Conservation (phyloP, 2,113 vertebrate genomes). For the Parus major region DNA sequence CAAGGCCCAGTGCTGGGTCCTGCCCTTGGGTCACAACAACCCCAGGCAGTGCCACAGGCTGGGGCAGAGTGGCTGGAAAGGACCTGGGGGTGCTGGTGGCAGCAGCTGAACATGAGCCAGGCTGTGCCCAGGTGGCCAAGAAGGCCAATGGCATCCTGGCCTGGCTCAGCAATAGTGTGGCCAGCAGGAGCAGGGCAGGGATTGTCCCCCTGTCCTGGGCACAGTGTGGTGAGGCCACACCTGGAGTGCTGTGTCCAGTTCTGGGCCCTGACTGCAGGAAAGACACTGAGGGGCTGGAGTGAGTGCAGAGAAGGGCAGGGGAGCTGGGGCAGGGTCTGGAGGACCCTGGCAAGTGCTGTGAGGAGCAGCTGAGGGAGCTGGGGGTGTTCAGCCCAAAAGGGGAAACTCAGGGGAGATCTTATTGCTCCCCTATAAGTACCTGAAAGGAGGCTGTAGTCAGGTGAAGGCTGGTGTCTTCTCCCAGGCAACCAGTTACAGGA, state of each 20-base stretch:
- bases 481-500: not conserved
- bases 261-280: not conserved
- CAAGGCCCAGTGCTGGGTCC: fast-evolving
- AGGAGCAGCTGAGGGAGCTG: not conserved
- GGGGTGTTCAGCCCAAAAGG: not conserved
- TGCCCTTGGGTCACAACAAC: not conserved
- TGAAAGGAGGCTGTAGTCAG: not conserved
- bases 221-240: not conserved
- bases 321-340: not conserved
- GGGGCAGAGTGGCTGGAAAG: not conserved
- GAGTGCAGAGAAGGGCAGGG: not conserved
- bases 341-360: not conserved
- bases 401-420: not conserved
- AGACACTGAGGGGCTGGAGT: not conserved
- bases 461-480: not conserved
- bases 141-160: not conserved
- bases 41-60: not conserved
- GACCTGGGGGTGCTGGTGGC: not conserved
- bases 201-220: not conserved
- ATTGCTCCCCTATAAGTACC: not conserved
- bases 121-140: not conserved
- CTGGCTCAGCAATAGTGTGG: not conserved
- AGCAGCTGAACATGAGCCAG: not conserved
- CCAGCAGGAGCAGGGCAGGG: not conserved
- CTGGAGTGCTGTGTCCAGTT: not conserved